Conservation (phyloP, 2,797 vertebrate genomes). For the Lacerta agilis region DNA sequence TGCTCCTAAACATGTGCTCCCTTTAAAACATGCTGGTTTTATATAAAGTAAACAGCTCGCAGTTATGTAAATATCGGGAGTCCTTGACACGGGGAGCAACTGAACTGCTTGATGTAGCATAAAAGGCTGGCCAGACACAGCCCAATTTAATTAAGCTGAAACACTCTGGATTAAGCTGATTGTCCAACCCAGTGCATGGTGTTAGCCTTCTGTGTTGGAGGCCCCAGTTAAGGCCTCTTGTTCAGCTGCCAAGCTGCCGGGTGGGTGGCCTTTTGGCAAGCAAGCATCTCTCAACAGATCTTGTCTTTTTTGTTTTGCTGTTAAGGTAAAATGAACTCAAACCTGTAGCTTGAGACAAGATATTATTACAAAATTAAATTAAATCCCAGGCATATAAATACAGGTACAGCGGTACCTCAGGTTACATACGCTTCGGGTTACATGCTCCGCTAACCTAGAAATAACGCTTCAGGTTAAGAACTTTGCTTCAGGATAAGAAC, state of each 20-base stretch:
- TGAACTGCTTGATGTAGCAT: background rate
- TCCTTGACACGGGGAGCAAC: background rate
- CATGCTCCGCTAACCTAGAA: too few relatives aligned
- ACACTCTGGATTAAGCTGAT: background rate
- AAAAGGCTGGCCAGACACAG: background rate
- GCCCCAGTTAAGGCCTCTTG: background rate
- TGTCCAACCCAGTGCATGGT: background rate
- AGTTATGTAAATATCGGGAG: constrained; percentile 15
- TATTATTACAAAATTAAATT: too few relatives aligned
- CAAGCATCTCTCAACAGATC: background rate
- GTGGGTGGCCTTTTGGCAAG: background rate
- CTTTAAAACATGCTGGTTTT: constrained; percentile 18
- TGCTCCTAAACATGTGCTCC: background rate
- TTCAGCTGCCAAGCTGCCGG: background rate
- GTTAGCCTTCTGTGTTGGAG: background rate
- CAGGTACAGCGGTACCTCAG: too few relatives aligned
- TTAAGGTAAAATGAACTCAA: background rate
- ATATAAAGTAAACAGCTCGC: background rate
- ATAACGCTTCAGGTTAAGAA: too few relatives aligned
- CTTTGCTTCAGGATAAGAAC: too few relatives aligned
- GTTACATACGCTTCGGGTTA: too few relatives aligned
- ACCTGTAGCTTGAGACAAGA: background rate
- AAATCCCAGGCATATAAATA: background rate
- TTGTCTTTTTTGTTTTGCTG: background rate
- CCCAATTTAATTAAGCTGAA: background rate